Evolutionary conservation across 1,140 invertebrate species (phyloP).

Genomic region (Stenopsyche tienmushanensis): DNA sequence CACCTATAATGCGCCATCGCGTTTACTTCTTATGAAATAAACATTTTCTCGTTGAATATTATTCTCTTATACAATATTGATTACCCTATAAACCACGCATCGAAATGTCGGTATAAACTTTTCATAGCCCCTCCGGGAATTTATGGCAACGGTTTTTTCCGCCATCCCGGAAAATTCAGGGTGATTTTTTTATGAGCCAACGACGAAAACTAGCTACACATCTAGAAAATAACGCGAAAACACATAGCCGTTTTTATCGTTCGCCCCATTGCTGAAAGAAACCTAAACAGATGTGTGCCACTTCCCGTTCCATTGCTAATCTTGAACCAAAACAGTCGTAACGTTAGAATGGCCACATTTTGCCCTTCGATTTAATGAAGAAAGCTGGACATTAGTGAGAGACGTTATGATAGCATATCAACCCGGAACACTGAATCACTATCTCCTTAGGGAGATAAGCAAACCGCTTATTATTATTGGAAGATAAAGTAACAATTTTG

Average conservation of each 20-base stretch:
- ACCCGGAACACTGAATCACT: too few species aligned
- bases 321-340: too few species aligned
- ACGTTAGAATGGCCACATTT: too few species aligned
- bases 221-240: background rate
- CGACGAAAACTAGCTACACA: background rate
- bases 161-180: background rate
- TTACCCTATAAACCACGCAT: conserved; percentile 27
- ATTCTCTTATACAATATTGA: conserved; percentile 32
- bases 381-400: too few species aligned
- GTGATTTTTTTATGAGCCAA: background rate
- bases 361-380: too few species aligned
- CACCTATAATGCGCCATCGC: background rate
- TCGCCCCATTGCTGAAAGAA: too few species aligned
- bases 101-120: conserved; percentile 23
- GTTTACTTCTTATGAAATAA: conserved; percentile 27
- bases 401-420: too few species aligned
- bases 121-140: conserved; percentile 16
- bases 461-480: too few species aligned
- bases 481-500: too few species aligned
- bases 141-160: background rate
- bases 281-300: too few species aligned
- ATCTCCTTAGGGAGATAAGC: too few species aligned
- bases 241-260: background rate
- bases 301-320: too few species aligned
- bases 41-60: conserved; percentile 20